Conservation (phyloP, 2,888 invertebrate genomes). For the Psylliodes chrysocephalus region DNA sequence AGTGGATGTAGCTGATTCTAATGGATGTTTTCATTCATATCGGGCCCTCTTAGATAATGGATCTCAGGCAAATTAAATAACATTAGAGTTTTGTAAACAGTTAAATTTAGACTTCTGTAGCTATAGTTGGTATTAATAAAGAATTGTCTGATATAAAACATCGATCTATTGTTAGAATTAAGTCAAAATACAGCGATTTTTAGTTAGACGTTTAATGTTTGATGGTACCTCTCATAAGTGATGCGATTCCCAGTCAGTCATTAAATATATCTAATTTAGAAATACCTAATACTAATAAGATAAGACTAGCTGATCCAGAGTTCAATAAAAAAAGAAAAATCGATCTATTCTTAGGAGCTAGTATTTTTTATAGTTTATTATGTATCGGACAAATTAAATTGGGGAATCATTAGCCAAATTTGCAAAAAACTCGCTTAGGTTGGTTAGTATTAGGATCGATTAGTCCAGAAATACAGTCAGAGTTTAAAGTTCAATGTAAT, state of each 20-base stretch:
- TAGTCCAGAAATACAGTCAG: not conserved
- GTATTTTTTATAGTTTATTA: not conserved
- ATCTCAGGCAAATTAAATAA: not conserved
- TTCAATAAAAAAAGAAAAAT: not conserved
- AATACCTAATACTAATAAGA: not conserved
- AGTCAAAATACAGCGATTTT: slow-evolving; percentile 4
- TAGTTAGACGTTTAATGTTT: slow-evolving; percentile 7
- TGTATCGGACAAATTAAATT: slow-evolving; percentile 6
- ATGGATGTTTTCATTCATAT: not conserved
- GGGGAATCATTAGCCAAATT: not conserved
- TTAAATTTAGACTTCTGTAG: not conserved
- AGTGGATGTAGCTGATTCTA: not conserved
- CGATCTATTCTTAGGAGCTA: slow-evolving; percentile 8
- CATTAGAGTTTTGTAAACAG: not conserved
- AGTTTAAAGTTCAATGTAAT: not conserved
- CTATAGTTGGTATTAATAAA: slow-evolving; percentile 7
- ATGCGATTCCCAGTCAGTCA: slow-evolving; percentile 1
- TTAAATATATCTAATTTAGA: not conserved
- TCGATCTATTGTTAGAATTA: not conserved
- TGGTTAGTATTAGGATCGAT: slow-evolving; percentile 5
- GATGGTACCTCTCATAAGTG: slow-evolving; percentile 11
- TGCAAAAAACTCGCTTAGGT: slow-evolving; percentile 15
- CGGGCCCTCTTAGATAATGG: not conserved
- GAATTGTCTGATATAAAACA: not conserved
- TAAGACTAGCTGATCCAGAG: not conserved